These are phyloP conservation scores for Magallana gigas DNA, from an alignment of 1,140 invertebrate species.

Conservation along the genomic window DNA sequence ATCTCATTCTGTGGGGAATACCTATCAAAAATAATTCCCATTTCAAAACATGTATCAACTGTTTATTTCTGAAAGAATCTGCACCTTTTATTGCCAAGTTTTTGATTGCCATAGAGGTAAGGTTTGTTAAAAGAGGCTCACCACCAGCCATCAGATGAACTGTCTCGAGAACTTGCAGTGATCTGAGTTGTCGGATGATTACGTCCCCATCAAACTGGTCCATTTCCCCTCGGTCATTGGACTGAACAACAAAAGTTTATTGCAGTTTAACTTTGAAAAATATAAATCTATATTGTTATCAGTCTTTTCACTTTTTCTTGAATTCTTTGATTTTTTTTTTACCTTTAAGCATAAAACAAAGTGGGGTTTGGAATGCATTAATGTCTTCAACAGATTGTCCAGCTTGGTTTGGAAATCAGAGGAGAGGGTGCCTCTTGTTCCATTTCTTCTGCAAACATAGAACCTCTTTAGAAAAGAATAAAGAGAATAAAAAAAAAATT, in stretches of 20 bases:
- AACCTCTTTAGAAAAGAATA: neutral
- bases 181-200: constrained; percentile 91
- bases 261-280: neutral
- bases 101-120: neutral
- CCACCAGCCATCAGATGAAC: constrained; percentile 93
- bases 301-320: neutral
- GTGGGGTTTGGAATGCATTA: constrained; percentile 95
- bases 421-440: constrained; percentile 85
- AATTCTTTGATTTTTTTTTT: neutral
- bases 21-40: constrained; percentile 79
- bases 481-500: neutral
- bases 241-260: constrained; percentile 50
- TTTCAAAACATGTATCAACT: too few relatives aligned
- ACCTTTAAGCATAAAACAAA: constrained; percentile 93
- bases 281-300: neutral
- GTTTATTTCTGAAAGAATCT: too few relatives aligned
- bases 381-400: constrained; percentile 92
- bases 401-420: constrained; percentile 96
- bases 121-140: constrained; percentile 49
- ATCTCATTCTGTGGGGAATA: constrained; percentile 95
- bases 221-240: constrained; percentile 78
- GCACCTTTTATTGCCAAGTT: too few relatives aligned
- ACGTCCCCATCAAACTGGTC: constrained; percentile 89
- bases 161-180: constrained; percentile 95
- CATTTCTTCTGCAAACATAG: constrained; percentile 39